Conservation (phyloP, 2,113 vertebrate species). For the Lynx canadensis region DNA sequence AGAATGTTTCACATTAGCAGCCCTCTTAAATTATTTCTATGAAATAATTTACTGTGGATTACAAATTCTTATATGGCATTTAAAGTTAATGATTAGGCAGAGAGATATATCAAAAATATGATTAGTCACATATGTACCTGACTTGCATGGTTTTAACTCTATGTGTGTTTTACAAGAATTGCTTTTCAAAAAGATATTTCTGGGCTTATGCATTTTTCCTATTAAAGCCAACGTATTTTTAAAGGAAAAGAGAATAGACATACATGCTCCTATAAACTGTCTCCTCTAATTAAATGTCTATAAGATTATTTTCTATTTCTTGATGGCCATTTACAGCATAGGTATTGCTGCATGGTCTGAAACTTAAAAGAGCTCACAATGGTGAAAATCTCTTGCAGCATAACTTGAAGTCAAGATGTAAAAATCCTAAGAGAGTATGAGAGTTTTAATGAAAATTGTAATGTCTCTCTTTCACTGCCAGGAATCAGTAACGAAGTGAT, state of each 20-base stretch:
- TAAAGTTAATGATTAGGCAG: conserved; percentile 86
- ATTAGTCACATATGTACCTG: conserved; percentile 82
- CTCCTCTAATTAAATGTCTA: background rate
- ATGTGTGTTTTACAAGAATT: conserved; percentile 66
- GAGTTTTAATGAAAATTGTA: background rate
- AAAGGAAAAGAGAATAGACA: background rate
- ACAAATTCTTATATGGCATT: conserved; percentile 86
- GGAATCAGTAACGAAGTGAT: background rate
- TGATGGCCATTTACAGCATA: background rate
- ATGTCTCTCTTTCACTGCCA: background rate
- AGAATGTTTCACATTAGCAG: conserved; percentile 87
- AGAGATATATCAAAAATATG: conserved; percentile 84
- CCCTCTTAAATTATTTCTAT: conserved; percentile 85
- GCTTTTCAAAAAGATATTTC: conserved; percentile 44
- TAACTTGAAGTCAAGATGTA: conserved; percentile 40
- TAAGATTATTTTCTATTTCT: conserved; percentile 52
- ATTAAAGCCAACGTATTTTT: conserved; percentile 4
- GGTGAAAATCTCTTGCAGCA: conserved; percentile 58
- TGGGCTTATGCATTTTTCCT: conserved; percentile 49
- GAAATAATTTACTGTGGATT: conserved; percentile 86
- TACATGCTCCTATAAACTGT: conserved; percentile 13
- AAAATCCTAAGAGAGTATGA: conserved; percentile 20
- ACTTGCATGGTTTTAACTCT: conserved; percentile 69
- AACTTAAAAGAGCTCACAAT: conserved; percentile 12
- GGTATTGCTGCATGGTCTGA: background rate